Percentiles rank a stretch among this genome's conserved stretches.
Conservation (phyloP, 2,113 vertebrate genomes). For the Oryctolagus cuniculus region DNA sequence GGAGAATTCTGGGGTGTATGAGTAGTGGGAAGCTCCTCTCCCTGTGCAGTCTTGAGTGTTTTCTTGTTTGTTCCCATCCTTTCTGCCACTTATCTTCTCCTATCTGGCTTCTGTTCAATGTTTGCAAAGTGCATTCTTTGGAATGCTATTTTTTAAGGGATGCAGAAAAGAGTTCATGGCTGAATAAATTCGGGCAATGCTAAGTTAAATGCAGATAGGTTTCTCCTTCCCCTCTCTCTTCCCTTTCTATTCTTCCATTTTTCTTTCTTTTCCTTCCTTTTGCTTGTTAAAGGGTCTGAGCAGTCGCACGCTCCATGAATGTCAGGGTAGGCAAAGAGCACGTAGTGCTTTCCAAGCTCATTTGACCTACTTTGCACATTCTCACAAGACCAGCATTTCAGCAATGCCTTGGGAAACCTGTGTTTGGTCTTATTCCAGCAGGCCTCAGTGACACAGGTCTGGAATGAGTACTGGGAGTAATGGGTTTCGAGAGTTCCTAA, state of each 20-base stretch:
- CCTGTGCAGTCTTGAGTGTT: neutral
- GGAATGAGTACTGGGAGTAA: neutral
- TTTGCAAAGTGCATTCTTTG: neutral
- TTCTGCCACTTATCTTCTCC: neutral
- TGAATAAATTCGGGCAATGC: conserved; percentile 3
- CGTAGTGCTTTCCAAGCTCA: neutral
- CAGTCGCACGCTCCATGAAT: neutral
- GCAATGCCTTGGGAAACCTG: neutral
- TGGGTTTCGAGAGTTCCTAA: neutral
- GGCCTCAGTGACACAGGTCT: neutral
- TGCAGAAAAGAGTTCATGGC: neutral
- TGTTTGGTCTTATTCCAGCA: neutral
- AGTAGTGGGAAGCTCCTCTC: neutral
- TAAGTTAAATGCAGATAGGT: neutral
- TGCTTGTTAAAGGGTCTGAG: neutral
- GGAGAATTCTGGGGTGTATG: neutral
- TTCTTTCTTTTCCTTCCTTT: neutral
- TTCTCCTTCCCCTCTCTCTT: neutral
- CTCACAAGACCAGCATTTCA: neutral
- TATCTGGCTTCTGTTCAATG: neutral
- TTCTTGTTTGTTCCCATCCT: neutral
- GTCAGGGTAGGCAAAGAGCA: neutral
- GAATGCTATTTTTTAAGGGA: neutral
- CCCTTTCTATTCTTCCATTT: too few species aligned
- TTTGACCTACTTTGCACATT: neutral